Evolutionary conservation across 2,888 invertebrate genomes (phyloP), one percentile per base, ranked within the genome.

Genomic region (Orthosia incerta): DNA sequence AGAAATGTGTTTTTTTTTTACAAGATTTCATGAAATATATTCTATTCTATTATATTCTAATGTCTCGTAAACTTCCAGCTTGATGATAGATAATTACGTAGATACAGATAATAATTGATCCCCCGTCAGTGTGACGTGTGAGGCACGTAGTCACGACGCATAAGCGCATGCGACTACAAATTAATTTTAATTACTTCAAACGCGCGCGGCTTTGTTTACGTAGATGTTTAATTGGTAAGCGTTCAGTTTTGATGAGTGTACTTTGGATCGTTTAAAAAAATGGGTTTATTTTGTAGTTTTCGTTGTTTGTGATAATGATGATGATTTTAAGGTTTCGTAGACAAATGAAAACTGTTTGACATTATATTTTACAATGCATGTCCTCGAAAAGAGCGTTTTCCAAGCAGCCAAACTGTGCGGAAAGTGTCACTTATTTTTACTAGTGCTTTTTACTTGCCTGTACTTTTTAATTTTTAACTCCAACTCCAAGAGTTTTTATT

Each of bases 111-210:
- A 48, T 64, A 71, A 70, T 56, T 64, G 48, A 60, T 67, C 23
- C 56, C n/a, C 4, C 56, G 57, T 55, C 64, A 61, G 13, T 50
- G 12, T 80, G 79, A 82, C 77, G 78, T 71, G 39, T 16, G 20
- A 13, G 16, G 50, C 48, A 63, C 53, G 57, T 50, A 62, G 56
- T 64, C 53, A 76, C 76, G 53, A 60, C 66, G 13, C 46, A 12
- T 20, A 39, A 5, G 23, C 65, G 45, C 69, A 67, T 66, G 63
- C 45, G 81, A 23, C 3, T 13, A 48, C 59, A 20, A 53, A 61
- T 65, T 53, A 64, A 15, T 50, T 55, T 31, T 76, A 76, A 71
- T 76, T 65, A 77, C 39, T 31, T 53, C 0, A 31, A 20, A 13
- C 15, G 55, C 23, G 12, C 48, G 45, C 48, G 53, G 3, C 4